phyloP scores from a whole-genome alignment of 1,140 invertebrate species.

The Vollenhovia emeryi region DNA sequence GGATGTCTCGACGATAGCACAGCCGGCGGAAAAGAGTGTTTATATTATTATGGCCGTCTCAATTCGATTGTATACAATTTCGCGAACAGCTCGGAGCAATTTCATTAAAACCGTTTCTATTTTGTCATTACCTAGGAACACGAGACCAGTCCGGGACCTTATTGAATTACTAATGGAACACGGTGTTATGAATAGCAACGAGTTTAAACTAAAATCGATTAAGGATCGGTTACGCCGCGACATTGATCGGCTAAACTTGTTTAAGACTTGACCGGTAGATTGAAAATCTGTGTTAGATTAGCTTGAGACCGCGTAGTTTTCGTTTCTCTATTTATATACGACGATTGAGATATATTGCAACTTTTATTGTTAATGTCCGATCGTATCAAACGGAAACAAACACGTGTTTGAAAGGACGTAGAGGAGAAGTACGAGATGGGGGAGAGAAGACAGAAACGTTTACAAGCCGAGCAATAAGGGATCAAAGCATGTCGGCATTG shows the following conservation, averaged over 20 bases:
- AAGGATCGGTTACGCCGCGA: not conserved
- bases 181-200: slow-evolving; percentile 3
- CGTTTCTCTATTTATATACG: not conserved
- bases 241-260: not conserved
- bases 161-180: slow-evolving; percentile 30
- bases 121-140: not conserved
- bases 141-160: not conserved
- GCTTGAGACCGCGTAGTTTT: not conserved
- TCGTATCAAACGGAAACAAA: not conserved
- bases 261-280: not conserved
- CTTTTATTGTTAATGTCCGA: not conserved
- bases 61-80: not conserved
- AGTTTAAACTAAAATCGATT: slow-evolving; percentile 25
- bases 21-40: not conserved
- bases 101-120: not conserved
- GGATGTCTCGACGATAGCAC: not conserved
- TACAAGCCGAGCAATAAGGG: not conserved
- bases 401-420: not conserved
- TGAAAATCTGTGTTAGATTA: not conserved
- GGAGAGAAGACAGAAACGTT: not conserved
- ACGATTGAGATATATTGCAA: not conserved
- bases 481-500: not conserved
- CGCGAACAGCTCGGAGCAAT: not conserved
- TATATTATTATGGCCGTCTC: not conserved
- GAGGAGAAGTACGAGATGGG: not conserved